Conservation (phyloP, 2,797 vertebrate species). For the Cetoscarus ocellatus region DNA sequence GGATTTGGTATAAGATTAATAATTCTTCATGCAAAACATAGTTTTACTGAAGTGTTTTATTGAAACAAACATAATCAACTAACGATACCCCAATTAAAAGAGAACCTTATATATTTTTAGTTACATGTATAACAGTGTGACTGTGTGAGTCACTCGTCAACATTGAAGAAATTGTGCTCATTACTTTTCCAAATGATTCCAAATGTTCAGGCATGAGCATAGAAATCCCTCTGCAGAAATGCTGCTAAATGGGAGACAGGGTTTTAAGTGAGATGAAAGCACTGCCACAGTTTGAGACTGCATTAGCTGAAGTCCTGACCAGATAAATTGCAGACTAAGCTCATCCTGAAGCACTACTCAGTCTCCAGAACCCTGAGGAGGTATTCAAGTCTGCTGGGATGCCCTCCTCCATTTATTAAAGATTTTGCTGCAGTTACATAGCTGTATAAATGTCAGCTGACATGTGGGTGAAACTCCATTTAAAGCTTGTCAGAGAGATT, state of each 20-base stretch:
- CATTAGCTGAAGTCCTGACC: constrained; percentile 61
- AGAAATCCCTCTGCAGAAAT: constrained; percentile 24
- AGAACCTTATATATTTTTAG: neutral
- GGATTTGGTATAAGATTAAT: no score
- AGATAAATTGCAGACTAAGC: constrained; percentile 71
- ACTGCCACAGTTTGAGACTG: constrained; percentile 53
- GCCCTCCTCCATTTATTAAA: constrained; percentile 71
- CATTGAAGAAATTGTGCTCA: neutral
- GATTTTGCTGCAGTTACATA: constrained; percentile 71
- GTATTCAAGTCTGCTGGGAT: constrained; percentile 58
- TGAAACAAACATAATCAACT: neutral
- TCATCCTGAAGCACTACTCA: constrained; percentile 68
- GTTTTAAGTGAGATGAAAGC: constrained; percentile 62
- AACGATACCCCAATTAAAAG: neutral
- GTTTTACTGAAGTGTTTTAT: no score
- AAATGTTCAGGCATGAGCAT: constrained; percentile 17
- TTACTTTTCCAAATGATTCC: constrained; percentile 9
- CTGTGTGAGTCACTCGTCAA: neutral
- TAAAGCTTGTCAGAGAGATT: constrained; percentile 76
- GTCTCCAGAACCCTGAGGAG: constrained; percentile 70
- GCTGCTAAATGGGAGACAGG: constrained; percentile 25
- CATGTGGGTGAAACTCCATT: constrained; percentile 71
- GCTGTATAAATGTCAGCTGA: constrained; percentile 78
- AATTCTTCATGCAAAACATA: no score
- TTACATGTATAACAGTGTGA: neutral